A percentile compares a stretch with the other conserved stretches of the same genome.
Evolutionary conservation across 92 coral and sea anemone genomes (phyloP).

Genomic region (Muricea muricata): DNA sequence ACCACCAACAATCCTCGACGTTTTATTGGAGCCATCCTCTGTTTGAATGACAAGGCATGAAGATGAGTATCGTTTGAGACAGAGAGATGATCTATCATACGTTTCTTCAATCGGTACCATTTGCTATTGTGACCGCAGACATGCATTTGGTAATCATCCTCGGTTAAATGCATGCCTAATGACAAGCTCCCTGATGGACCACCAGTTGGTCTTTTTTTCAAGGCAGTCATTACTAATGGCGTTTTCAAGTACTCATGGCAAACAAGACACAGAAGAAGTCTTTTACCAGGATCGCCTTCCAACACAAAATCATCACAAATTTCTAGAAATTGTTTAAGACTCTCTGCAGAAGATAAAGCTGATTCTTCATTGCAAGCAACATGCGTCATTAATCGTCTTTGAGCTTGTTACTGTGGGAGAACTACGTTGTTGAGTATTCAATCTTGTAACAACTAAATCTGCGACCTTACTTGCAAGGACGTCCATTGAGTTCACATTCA

Average conservation of each 20-base stretch:
- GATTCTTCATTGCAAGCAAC: no score
- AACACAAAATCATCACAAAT: no score
- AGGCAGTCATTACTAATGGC: no score
- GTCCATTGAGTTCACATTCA: no score
- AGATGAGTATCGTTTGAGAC: not conserved
- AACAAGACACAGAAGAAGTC: not conserved
- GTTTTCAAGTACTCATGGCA: not conserved
- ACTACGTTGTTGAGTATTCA: no score
- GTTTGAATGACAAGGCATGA: not conserved
- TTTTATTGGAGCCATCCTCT: not conserved
- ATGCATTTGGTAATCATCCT: not conserved
- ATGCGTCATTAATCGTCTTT: no score
- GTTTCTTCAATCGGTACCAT: constrained; percentile 15
- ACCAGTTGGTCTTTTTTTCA: not conserved
- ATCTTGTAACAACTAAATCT: no score
- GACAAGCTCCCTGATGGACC: not conserved
- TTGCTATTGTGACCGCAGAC: not conserved
- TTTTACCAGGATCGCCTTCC: no score
- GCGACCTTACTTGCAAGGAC: no score
- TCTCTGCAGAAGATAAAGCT: no score
- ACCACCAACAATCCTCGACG: not conserved
- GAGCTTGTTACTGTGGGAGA: no score
- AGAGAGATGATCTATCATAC: not conserved
- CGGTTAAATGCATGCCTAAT: not conserved
- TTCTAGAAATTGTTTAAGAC: no score